Evolutionary conservation across 2,113 vertebrate species (phyloP).

Genomic region (Gnathonemus echidnorhynchus): DNA sequence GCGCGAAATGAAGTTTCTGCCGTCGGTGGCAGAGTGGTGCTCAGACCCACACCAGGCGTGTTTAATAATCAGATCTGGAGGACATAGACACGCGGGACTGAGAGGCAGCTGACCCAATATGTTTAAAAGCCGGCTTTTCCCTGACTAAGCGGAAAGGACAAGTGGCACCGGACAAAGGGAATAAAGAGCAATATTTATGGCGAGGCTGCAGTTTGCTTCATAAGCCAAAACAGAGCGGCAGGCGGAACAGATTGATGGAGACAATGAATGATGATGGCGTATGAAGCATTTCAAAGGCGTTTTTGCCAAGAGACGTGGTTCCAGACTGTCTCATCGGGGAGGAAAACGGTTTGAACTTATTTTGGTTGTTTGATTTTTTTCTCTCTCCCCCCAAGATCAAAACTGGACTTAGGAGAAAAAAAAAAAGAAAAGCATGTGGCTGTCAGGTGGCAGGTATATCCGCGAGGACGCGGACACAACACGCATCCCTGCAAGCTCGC

Average conservation of each 20-base stretch:
- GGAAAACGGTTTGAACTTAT: slow-evolving; percentile 55
- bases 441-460: slow-evolving; percentile 28
- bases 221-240: slow-evolving; percentile 51
- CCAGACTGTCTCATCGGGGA: slow-evolving; percentile 58
- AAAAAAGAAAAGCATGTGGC: slow-evolving; percentile 40
- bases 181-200: slow-evolving; percentile 73
- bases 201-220: slow-evolving; percentile 61
- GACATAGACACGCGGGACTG: slow-evolving; percentile 59
- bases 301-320: slow-evolving; percentile 60
- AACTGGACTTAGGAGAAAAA: neutral
- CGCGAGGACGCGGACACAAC: neutral
- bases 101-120: slow-evolving; percentile 68
- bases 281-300: slow-evolving; percentile 67
- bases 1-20: slow-evolving; percentile 64
- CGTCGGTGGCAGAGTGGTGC: slow-evolving; percentile 61
- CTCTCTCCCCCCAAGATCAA: slow-evolving; percentile 10
- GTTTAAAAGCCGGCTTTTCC: slow-evolving; percentile 67
- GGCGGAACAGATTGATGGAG: slow-evolving; percentile 63
- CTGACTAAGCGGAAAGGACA: slow-evolving; percentile 55
- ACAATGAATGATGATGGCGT: slow-evolving; percentile 63
- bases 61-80: slow-evolving; percentile 68
- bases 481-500: slow-evolving; percentile 46
- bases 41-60: slow-evolving; percentile 59
- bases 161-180: slow-evolving; percentile 60
- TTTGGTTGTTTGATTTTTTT: slow-evolving; percentile 51